Evolutionary conservation across 2,113 vertebrate genomes (phyloP).

Genomic region (Sterrhoptilus dennistouni): DNA sequence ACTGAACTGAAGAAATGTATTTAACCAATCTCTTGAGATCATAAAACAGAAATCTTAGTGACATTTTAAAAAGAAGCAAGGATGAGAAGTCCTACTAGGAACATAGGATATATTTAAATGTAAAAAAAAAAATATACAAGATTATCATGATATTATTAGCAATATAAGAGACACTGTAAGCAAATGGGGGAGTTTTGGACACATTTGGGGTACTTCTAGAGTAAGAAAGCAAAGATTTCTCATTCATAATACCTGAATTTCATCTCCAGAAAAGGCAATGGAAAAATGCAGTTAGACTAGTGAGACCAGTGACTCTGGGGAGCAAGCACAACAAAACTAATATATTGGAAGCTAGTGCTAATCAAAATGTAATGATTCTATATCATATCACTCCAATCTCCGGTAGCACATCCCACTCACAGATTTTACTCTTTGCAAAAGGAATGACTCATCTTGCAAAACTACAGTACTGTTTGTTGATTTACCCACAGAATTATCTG

Average conservation of each 20-base stretch:
- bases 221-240: not conserved
- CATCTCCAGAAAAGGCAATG: not conserved
- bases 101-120: not conserved
- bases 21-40: not conserved
- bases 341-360: not conserved
- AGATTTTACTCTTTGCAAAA: not conserved
- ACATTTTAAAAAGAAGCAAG: not conserved
- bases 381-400: not conserved
- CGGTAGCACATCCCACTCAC: not conserved
- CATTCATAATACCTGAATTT: not conserved
- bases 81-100: not conserved
- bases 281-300: not conserved
- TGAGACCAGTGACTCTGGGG: not conserved
- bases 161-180: not conserved
- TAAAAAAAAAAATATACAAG: not conserved
- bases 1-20: not conserved
- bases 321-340: not conserved
- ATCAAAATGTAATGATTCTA: not conserved
- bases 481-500: not conserved
- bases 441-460: not conserved
- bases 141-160: not conserved
- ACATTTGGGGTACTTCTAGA: not conserved
- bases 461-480: not conserved
- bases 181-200: not conserved
- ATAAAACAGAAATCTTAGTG: not conserved